A percentile compares a stretch with the other conserved stretches of the same genome.
Evolutionary conservation across 2,113 vertebrate species (phyloP).

Genomic region (Pelobates fuscus): DNA sequence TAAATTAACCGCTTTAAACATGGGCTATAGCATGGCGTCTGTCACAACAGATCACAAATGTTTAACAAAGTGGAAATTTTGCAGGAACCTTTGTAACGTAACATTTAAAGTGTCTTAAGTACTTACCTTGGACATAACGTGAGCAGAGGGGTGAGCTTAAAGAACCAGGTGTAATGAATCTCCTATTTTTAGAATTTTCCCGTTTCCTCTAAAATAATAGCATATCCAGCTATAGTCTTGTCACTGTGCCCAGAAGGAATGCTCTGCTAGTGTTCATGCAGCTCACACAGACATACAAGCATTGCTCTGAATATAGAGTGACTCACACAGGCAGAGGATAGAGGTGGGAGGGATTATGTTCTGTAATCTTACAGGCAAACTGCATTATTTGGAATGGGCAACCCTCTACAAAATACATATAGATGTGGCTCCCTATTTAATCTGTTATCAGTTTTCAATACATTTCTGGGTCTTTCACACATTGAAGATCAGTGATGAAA

Average conservation of each 20-base stretch:
- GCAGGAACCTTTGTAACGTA: too few species aligned
- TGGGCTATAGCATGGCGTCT: too few species aligned
- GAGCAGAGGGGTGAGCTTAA: too few species aligned
- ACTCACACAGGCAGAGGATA: slow-evolving; percentile 43
- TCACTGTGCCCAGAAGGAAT: slow-evolving; percentile 34
- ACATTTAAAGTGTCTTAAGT: neutral
- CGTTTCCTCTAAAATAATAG: neutral
- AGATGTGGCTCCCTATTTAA: neutral
- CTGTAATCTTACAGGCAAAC: slow-evolving; percentile 47
- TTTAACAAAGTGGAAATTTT: too few species aligned
- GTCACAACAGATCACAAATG: too few species aligned
- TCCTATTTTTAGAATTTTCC: neutral
- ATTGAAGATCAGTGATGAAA: too few species aligned
- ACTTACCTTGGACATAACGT: slow-evolving; percentile 18
- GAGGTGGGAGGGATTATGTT: slow-evolving; percentile 40
- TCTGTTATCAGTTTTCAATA: neutral
- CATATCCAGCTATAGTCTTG: slow-evolving; percentile 25
- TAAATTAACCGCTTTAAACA: too few species aligned
- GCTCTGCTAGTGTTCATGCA: slow-evolving; percentile 27
- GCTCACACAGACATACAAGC: slow-evolving; percentile 45
- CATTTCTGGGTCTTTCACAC: neutral
- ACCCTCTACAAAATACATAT: slow-evolving; percentile 16
- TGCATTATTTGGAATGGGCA: slow-evolving; percentile 29
- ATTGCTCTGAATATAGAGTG: slow-evolving; percentile 47
- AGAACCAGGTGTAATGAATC: too few species aligned